phyloP scores from a whole-genome alignment of 2,113 vertebrate genomes.

The Silurus meridionalis region DNA sequence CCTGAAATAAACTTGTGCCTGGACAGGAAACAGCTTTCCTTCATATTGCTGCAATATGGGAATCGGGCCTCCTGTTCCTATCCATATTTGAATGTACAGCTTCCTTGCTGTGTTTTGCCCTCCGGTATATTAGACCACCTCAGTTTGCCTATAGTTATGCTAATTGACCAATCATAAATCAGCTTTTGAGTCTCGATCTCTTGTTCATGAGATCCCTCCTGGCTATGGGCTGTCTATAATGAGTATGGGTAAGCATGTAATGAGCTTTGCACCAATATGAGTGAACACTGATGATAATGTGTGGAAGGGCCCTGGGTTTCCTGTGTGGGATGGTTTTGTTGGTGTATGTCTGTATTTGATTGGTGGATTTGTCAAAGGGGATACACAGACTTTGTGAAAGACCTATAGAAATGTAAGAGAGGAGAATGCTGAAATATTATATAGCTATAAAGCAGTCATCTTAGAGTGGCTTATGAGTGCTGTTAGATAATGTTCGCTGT shows the following conservation, averaged over 20 bases:
- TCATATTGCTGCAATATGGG: conserved; percentile 78
- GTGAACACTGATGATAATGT: background rate
- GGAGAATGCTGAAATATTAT: background rate
- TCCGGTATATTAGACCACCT: conserved; percentile 50
- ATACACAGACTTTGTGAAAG: background rate
- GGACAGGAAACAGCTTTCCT: conserved; percentile 79
- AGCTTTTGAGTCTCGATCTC: conserved; percentile 10
- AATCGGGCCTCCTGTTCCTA: conserved; percentile 72
- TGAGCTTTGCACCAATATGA: background rate
- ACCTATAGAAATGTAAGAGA: background rate
- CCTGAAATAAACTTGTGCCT: conserved; percentile 68
- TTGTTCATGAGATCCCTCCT: conserved; percentile 26
- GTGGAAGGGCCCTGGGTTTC: background rate
- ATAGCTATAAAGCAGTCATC: conserved; percentile 57
- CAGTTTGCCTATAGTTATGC: conserved; percentile 58
- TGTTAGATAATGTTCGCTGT: conserved; percentile 74
- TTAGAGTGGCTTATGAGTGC: conserved; percentile 71
- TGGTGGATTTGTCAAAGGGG: background rate
- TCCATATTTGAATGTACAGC: conserved; percentile 58
- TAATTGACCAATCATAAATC: conserved; percentile 50
- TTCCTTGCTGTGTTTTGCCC: conserved; percentile 44
- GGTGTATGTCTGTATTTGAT: conserved; percentile 1
- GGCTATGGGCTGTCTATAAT: conserved; percentile 29
- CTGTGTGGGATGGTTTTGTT: background rate
- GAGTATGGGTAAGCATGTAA: background rate